phyloP scores from a whole-genome alignment of 2,113 vertebrate genomes.

The Corydoras sp. region DNA sequence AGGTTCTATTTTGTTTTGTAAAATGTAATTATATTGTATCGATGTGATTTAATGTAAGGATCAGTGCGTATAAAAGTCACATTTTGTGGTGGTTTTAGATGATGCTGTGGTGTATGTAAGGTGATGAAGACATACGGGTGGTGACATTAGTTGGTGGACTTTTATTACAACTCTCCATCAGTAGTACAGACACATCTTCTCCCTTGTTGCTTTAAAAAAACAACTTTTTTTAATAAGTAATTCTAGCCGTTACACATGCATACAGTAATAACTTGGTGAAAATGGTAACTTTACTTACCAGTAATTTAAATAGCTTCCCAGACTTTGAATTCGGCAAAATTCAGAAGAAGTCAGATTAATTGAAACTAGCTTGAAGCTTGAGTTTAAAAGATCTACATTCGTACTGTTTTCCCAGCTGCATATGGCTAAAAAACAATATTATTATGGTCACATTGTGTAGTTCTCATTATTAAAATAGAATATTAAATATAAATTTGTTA shows the following conservation, averaged over 20 bases:
- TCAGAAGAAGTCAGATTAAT: rapidly evolving
- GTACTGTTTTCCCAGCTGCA: not conserved
- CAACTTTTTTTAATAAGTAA: not conserved
- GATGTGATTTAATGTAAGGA: no score
- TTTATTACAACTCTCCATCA: conserved; percentile 41
- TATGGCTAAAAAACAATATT: not conserved
- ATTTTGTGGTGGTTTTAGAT: no score
- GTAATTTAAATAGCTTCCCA: not conserved
- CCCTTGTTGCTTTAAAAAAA: conserved; percentile 44
- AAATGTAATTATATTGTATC: no score
- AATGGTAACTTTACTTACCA: conserved; percentile 52
- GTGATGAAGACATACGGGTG: conserved; percentile 5
- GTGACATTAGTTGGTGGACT: not conserved
- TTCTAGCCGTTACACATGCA: no score
- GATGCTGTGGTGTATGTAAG: not conserved
- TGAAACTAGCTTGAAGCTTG: not conserved
- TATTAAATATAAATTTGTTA: not conserved
- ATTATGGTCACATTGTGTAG: not conserved
- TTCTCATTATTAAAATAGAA: not conserved
- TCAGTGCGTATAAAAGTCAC: no score
- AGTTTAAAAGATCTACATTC: not conserved
- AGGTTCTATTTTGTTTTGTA: no score
- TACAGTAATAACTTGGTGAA: not conserved
- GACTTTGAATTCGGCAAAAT: not conserved
- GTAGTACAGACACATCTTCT: conserved; percentile 26